These are phyloP conservation scores for Calcarius lapponicus DNA, from an alignment of 2,797 vertebrate species.

Conservation along the genomic window DNA sequence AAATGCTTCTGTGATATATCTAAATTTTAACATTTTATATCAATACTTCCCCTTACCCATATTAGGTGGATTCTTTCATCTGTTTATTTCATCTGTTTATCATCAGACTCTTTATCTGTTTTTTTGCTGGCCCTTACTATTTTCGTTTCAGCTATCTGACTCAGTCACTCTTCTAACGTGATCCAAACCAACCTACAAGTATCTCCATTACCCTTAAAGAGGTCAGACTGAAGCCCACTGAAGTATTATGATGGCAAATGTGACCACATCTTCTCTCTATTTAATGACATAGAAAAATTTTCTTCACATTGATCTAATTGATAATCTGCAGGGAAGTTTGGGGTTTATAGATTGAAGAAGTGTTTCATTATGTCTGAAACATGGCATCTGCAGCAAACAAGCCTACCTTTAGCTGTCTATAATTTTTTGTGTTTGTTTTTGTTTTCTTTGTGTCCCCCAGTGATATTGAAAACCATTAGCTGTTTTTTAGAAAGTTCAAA, in stretches of 20 bases:
- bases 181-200: neutral
- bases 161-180: neutral
- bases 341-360: neutral
- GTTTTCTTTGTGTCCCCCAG: neutral
- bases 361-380: neutral
- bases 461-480: accelerated
- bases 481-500: neutral
- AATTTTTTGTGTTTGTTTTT: neutral
- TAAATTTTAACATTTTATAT: neutral
- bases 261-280: neutral
- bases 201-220: neutral
- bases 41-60: accelerated
- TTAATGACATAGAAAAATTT: neutral
- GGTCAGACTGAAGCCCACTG: neutral
- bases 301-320: neutral
- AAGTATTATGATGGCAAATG: neutral
- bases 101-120: too few relatives aligned
- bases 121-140: neutral
- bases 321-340: neutral
- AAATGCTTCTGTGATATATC: neutral
- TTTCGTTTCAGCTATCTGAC: neutral
- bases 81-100: neutral
- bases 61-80: neutral
- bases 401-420: neutral
- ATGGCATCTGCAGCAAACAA: neutral